Base-by-base conservation (phyloP, 2,888 invertebrate species). In the Sarcophaga subvicina region DNA sequence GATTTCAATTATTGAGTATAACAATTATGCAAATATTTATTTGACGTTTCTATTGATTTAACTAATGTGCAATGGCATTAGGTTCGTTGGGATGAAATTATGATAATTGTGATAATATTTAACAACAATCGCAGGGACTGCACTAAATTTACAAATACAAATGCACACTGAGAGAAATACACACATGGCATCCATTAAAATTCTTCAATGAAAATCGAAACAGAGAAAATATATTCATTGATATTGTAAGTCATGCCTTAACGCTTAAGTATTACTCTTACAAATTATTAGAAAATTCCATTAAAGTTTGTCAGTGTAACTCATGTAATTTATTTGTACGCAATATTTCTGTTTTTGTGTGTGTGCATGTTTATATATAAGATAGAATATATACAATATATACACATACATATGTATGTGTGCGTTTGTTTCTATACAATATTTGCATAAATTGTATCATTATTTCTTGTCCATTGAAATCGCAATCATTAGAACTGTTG, bases 1-100 rank as follows among this genome's bases (percentile, higher is more conserved):
- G 89, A 91, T 91, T 91, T 91, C 90, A 91, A 91, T 91, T 91
- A 91, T 91, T 91, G 91, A 91, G 90, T 90, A 91, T 90, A 91
- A 83, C 91, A 90, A 90, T 90, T 90, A 91, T 90, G 91, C 89
- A 91, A 91, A 91, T 91, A 91, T 91, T 91, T 90, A 89, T 90
- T 89, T 89, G 88, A 89, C 88, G 89, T 90, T 86, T 86, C 87
- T 90, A 89, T 91, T 91, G 89, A 90, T 90, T 90, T 90, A 91
- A 89, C 90, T 91, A 90, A 91, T 91, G 90, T 88, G 71, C 54
- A 82, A 76, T 82, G 84, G 47, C 66, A 78, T 82, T 54, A 45
- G 66, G 45, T 59, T 63, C 62, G 63, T 70, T 54, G 49, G 49
- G 69, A 70, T n/a, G 67, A 77, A 69, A 20, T 27, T 49, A 49